phyloP scores from a whole-genome alignment of 2,888 invertebrate species.

The Parnassius apollo region DNA sequence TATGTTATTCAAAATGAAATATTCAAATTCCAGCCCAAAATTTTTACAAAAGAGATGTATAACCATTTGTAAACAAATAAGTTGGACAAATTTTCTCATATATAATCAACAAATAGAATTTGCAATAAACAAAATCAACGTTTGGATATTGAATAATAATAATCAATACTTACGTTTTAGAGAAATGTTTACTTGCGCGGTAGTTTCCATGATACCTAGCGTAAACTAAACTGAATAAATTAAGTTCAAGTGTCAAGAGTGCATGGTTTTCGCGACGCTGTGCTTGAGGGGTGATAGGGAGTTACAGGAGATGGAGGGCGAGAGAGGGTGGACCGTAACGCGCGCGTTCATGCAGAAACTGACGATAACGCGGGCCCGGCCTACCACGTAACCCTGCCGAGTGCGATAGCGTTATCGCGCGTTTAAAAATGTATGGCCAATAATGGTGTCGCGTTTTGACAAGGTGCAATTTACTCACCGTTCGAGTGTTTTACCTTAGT shows the following conservation, averaged over 20 bases:
- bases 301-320: slow-evolving; percentile 31
- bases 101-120: background rate
- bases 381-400: slow-evolving; percentile 75
- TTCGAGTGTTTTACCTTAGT: slow-evolving; percentile 21
- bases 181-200: slow-evolving; percentile 8
- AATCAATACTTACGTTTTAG: slow-evolving; percentile 9
- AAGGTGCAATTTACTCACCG: slow-evolving; percentile 45
- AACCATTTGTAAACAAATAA: no score
- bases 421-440: slow-evolving; percentile 77
- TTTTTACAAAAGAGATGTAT: no score
- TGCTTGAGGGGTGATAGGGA: slow-evolving; percentile 33
- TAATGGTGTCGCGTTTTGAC: slow-evolving; percentile 59
- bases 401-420: slow-evolving; percentile 61
- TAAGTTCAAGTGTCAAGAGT: slow-evolving; percentile 76
- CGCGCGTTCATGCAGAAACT: slow-evolving; percentile 79
- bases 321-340: slow-evolving; percentile 61
- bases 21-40: no score
- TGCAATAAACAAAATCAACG: slow-evolving; percentile 15
- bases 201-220: slow-evolving; percentile 16
- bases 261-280: slow-evolving; percentile 52
- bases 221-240: slow-evolving; percentile 56
- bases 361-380: slow-evolving; percentile 75
- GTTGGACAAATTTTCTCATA: no score
- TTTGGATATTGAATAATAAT: slow-evolving; percentile 3
- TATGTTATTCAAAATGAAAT: no score